Percentiles rank a stretch among this genome's conserved stretches.
Conservation (phyloP, 2,888 invertebrate species). For the Buathra laborator region DNA sequence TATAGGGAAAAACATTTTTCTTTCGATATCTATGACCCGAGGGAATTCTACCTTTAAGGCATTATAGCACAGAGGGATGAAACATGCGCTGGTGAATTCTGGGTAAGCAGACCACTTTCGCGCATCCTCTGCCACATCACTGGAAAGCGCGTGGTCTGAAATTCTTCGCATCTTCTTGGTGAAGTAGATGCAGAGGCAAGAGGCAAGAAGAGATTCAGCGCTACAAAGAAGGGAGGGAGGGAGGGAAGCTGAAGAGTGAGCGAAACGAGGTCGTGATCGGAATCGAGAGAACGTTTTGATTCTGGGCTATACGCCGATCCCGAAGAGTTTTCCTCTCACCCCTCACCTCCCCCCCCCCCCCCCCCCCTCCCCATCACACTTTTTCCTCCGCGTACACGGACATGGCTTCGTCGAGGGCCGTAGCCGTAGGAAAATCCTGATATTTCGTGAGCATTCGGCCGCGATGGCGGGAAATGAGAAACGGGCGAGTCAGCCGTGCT, state of each 20-base stretch:
- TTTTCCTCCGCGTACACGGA: background rate
- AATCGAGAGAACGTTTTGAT: constrained; percentile 70
- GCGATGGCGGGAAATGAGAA: constrained; percentile 77
- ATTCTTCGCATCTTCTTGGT: constrained; percentile 40
- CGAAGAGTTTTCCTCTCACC: constrained; percentile 36
- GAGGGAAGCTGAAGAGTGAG: constrained; percentile 41
- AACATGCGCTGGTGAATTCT: constrained; percentile 22
- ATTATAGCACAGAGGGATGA: background rate
- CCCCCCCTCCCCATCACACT: background rate
- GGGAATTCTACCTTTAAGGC: constrained; percentile 3
- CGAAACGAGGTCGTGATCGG: constrained; percentile 71
- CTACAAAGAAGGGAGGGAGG: constrained; percentile 1
- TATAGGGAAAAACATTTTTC: background rate
- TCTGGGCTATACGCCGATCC: constrained; percentile 53
- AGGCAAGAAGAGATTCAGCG: constrained; percentile 26
- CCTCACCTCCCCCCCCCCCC: too few relatives aligned
- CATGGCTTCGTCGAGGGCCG: constrained; percentile 24
- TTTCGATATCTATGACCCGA: background rate
- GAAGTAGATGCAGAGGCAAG: constrained; percentile 26
- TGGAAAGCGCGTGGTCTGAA: constrained; percentile 36
- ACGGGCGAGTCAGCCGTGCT: constrained; percentile 67
- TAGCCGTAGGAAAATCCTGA: constrained; percentile 63
- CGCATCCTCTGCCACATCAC: constrained; percentile 24
- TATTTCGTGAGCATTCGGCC: constrained; percentile 69
- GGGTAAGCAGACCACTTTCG: constrained; percentile 28